Evolutionary conservation across 2,888 invertebrate species (phyloP).

Genomic region (Nemoura dubitans): DNA sequence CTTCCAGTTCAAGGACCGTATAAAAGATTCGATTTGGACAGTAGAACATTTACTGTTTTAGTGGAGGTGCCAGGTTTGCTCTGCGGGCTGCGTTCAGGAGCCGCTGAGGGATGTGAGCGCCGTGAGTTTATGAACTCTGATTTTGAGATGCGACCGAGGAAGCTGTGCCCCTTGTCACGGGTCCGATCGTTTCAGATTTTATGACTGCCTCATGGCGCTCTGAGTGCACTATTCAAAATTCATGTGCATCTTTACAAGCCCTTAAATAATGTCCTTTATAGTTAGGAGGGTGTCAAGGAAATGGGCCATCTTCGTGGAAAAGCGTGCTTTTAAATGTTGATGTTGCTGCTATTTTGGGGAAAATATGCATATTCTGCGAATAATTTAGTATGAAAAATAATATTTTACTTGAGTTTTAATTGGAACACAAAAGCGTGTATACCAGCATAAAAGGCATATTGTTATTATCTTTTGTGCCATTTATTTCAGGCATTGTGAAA

Average conservation of each 20-base stretch:
- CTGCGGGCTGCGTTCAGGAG: background rate
- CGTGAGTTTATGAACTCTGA: background rate
- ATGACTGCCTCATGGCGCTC: background rate
- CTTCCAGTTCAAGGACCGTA: background rate
- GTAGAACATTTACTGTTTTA: background rate
- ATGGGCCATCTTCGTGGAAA: background rate
- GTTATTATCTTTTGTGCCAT: background rate
- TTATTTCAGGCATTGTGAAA: background rate
- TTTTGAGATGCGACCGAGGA: background rate
- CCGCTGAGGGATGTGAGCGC: background rate
- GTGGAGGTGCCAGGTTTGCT: background rate
- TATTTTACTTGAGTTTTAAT: background rate
- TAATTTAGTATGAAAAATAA: background rate
- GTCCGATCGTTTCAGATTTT: background rate
- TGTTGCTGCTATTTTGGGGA: background rate
- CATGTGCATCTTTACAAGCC: background rate
- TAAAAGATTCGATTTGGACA: background rate
- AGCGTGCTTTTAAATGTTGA: background rate
- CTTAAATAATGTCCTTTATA: background rate
- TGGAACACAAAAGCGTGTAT: background rate
- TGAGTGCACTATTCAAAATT: conserved; percentile 12
- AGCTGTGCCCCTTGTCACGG: background rate
- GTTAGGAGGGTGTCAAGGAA: background rate
- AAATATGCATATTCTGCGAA: background rate
- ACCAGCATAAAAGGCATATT: background rate